These are phyloP conservation scores for Psittacula echo DNA, from an alignment of 2,797 vertebrate species.

Conservation along the genomic window DNA sequence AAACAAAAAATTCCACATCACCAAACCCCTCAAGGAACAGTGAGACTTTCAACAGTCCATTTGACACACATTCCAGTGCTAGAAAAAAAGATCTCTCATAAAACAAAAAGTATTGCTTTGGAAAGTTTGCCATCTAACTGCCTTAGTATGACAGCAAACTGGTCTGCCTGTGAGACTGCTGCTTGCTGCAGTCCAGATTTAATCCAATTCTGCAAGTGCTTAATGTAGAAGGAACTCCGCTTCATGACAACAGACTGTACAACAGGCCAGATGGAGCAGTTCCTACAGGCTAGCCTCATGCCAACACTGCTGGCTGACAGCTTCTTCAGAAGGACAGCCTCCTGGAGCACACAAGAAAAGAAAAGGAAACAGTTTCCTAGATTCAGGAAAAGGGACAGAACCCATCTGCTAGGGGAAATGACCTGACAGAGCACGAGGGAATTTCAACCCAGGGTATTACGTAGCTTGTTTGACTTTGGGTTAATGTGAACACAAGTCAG, in stretches of 20 bases:
- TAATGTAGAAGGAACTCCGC: neutral
- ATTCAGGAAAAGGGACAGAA: neutral
- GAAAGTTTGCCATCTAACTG: neutral
- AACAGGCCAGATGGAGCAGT: neutral
- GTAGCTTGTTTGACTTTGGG: neutral
- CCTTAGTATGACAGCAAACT: neutral
- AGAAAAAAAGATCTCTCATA: neutral
- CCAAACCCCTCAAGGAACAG: neutral
- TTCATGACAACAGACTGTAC: accelerated
- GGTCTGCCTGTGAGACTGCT: neutral
- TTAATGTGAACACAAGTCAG: neutral
- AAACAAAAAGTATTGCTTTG: neutral
- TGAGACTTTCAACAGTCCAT: neutral
- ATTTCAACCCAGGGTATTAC: neutral
- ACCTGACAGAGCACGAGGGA: neutral
- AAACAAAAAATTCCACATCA: neutral
- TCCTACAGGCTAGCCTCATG: neutral
- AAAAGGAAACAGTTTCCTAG: neutral
- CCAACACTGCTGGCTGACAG: neutral
- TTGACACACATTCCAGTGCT: neutral
- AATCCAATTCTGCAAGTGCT: neutral
- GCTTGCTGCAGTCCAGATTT: neutral
- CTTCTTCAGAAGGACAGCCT: neutral
- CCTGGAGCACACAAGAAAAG: neutral
- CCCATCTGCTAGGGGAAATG: neutral